Base-by-base conservation (phyloP, 2,888 invertebrate genomes). In the Deilephila porcellus region DNA sequence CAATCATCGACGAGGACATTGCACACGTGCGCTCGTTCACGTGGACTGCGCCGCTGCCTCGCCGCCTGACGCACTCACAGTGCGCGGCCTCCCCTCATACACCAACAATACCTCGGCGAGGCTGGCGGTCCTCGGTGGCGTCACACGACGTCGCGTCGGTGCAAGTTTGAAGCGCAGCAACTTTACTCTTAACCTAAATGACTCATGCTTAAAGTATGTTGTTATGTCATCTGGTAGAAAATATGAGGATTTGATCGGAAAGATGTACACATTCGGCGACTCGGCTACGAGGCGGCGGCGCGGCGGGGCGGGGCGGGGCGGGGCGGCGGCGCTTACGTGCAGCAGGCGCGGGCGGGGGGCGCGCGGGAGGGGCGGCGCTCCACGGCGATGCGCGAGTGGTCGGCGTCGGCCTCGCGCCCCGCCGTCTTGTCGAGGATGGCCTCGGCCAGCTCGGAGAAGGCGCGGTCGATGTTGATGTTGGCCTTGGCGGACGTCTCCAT, bases 401-500 rank as follows among this genome's bases (percentile, higher is more conserved):
- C 94, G 34, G 90, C 96, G 90, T 98, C 98, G 59, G 97, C 96
- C 79, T 97, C 97, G 90, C 98, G 98, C 76, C 97, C 96, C 74
- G 98, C 96, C 78, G 97, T 97, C 95, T 99, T 99, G 93, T 98
- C 98, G 86, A 99, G 95, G 93, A 99, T 98, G 85, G 98, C 98
- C 95, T 98, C 98, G 73, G 99, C 98, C 90, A 99, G 95, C 95
- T 99, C 98, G 87, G 97, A 97, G 95, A 99, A 99, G 75, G 99
- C 99, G 88, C 97, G 97, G 89, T 99, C 99, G 87, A 99, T 99
- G 95, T 99, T 99, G 86, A 98, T 98, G 93, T 99, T 98, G 74
- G 98, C 97, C 95, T 99, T 99, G 77, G 99, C 99, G 78, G 99
- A 99, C 75, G 99, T 99, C 96, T 99, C 99, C 97, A 99, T 98